Evolutionary conservation across 2,113 vertebrate genomes (phyloP).

Genomic region (Pygoscelis antarcticus): DNA sequence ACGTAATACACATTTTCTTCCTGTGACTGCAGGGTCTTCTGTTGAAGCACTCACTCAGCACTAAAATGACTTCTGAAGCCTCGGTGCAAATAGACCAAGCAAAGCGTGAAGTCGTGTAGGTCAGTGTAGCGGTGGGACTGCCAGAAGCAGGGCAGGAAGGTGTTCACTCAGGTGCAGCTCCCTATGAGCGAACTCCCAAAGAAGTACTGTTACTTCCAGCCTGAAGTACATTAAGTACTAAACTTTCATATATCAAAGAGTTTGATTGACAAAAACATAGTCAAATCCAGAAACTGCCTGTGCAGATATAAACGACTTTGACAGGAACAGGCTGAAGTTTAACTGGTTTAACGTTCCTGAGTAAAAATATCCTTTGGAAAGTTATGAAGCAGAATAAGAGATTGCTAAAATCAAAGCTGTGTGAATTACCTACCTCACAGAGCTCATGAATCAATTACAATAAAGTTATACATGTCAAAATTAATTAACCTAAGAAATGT

Average conservation of each 20-base stretch:
- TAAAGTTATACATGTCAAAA: constrained; percentile 10
- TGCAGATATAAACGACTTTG: not conserved
- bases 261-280: not conserved
- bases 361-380: constrained; percentile 11
- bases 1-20: fast-evolving
- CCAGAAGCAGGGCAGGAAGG: not conserved
- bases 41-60: not conserved
- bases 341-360: not conserved
- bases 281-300: not conserved
- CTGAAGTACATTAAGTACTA: not conserved
- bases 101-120: not conserved
- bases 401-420: constrained; percentile 10
- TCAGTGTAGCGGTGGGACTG: fast-evolving
- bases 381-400: constrained; percentile 6
- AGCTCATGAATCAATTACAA: not conserved
- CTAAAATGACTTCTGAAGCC: not conserved
- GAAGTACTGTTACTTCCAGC: not conserved
- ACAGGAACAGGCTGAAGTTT: not conserved
- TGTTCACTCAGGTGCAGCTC: not conserved
- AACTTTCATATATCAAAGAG: not conserved
- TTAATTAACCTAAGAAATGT: constrained; percentile 1
- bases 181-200: not conserved
- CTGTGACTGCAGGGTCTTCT: not conserved
- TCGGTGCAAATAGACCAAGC: not conserved
- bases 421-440: not conserved